A percentile compares a stretch with the other conserved stretches of the same genome.
Conservation (phyloP, 2,888 invertebrate species). For the Tridacna crocea region DNA sequence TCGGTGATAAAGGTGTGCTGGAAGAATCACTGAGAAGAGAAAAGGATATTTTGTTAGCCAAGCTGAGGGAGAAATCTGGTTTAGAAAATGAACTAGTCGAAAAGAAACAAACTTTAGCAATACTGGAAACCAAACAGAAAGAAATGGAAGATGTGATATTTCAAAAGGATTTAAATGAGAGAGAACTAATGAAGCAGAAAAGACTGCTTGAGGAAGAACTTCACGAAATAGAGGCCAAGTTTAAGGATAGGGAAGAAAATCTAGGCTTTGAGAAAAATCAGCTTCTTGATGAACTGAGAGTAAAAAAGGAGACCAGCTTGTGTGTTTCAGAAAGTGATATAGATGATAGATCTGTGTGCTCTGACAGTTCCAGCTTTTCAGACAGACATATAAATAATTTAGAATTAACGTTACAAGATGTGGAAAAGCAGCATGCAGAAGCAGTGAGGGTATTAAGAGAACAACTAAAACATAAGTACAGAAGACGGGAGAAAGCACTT, state of each 20-base stretch:
- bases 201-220: slow-evolving; percentile 77
- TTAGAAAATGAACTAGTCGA: slow-evolving; percentile 71
- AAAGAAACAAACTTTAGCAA: slow-evolving; percentile 70
- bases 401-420: slow-evolving; percentile 65
- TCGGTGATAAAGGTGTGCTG: slow-evolving; percentile 70
- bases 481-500: slow-evolving; percentile 53
- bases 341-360: slow-evolving; percentile 46
- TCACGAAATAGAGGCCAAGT: slow-evolving; percentile 72
- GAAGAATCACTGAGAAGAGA: slow-evolving; percentile 75
- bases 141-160: slow-evolving; percentile 76
- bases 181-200: slow-evolving; percentile 77
- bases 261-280: slow-evolving; percentile 74
- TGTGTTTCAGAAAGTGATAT: slow-evolving; percentile 46
- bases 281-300: slow-evolving; percentile 68
- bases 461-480: slow-evolving; percentile 68
- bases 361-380: slow-evolving; percentile 39
- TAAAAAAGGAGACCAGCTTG: slow-evolving; percentile 21
- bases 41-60: slow-evolving; percentile 71
- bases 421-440: slow-evolving; percentile 66
- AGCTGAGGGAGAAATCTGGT: slow-evolving; percentile 73
- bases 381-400: slow-evolving; percentile 55
- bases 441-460: slow-evolving; percentile 74
- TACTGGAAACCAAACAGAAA: slow-evolving; percentile 70
- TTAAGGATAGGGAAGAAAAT: slow-evolving; percentile 73
- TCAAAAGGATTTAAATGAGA: slow-evolving; percentile 76